Evolutionary conservation across 2,888 invertebrate genomes (phyloP).

Genomic region (Amitus sp.): DNA sequence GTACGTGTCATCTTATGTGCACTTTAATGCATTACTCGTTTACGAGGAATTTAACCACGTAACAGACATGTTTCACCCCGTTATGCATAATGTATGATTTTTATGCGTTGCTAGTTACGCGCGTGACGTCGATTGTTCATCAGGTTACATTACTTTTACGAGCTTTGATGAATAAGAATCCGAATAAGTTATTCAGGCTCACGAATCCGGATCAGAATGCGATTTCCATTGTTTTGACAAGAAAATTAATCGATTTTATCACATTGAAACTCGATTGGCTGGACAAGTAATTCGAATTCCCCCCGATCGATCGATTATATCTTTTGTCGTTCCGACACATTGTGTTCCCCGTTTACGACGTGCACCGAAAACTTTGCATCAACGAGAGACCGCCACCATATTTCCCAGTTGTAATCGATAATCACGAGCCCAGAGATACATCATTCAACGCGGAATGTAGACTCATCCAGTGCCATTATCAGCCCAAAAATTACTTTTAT

Average conservation of each 20-base stretch:
- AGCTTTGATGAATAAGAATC: too few relatives aligned
- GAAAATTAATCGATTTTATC: too few relatives aligned
- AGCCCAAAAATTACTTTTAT: background rate
- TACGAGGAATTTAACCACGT: constrained; percentile 6
- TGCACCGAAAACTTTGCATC: background rate
- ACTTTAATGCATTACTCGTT: constrained; percentile 3
- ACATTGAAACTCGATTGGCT: too few relatives aligned
- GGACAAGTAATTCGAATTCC: too few relatives aligned
- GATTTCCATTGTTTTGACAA: too few relatives aligned
- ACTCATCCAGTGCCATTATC: background rate
- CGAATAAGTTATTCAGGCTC: too few relatives aligned
- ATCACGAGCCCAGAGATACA: constrained; percentile 3
- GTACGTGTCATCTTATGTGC: constrained; percentile 5
- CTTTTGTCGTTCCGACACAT: too few relatives aligned
- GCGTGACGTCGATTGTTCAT: background rate
- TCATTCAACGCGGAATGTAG: constrained; percentile 1
- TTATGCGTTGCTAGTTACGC: background rate
- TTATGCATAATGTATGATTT: background rate
- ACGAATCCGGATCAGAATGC: too few relatives aligned
- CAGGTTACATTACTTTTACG: background rate
- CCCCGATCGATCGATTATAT: too few relatives aligned
- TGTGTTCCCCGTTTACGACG: background rate
- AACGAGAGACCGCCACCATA: background rate
- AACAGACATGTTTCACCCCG: background rate
- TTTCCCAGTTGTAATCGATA: background rate